Evolutionary conservation across 1,140 invertebrate species (phyloP), one percentile per base, ranked within the genome.

Genomic region (Scaptomyza graminum): DNA sequence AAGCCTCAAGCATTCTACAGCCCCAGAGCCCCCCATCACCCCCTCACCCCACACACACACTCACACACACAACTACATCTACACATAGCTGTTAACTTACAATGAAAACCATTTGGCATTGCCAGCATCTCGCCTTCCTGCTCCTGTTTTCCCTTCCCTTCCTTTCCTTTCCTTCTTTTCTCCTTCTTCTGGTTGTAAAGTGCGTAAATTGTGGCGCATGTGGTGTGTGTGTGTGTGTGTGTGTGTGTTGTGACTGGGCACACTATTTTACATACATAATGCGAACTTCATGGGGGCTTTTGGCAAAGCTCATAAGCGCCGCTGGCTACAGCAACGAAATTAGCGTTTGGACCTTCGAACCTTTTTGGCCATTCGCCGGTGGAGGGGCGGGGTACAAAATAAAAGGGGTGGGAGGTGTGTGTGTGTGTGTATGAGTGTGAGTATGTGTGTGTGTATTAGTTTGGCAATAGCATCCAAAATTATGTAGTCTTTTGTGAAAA

Each of bases 261-360:
- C 83, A 87, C 82, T 87, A 87, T 87, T 87, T 87, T 87, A 88
- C 82, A 87, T 87, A 87, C 83, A 79, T 87, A 87, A 87, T 87
- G 82, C 78, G 60, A 77, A 78, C 78, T 87, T 81, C 81, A 85
- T 85, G 82, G 81, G 54, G 54, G 70, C 64, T 74, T 73, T 74
- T 51, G 72, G 51, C 44, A 84, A 84, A 81, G 77, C 80, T 84
- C 81, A 84, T 87, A 85, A 85, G 78, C 78, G 82, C 82, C 82
- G 74, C 64, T 43, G 75, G 82, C 82, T 73, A 77, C 79, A 69
- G 74, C 67, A 61, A 70, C 78, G 78, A 85, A 85, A 85, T 85
- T 85, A 85, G 82, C 82, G 82, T 71, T 65, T 65, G 68, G 68
- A 71, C 62, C 68, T 71, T 66, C 31, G 41, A 46, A 39, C 49